Percentiles rank a stretch among this genome's conserved stretches.
These are phyloP conservation scores for Elaphurus davidianus DNA, from an alignment of 2,113 vertebrate species.

Conservation along the genomic window DNA sequence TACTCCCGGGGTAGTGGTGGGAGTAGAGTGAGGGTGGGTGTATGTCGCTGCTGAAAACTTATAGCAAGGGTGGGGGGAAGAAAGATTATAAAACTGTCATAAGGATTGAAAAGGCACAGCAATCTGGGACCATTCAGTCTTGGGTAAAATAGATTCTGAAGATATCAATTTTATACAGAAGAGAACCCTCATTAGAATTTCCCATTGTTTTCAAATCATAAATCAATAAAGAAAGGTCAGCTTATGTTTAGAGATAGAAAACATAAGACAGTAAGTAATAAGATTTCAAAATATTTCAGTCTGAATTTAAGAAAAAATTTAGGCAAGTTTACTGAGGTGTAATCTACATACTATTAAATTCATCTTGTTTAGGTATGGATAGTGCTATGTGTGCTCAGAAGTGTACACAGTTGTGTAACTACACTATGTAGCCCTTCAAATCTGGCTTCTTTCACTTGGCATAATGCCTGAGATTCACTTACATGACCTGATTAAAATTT, in stretches of 20 bases:
- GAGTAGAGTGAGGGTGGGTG: background rate
- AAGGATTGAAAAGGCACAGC: background rate
- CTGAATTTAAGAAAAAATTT: background rate
- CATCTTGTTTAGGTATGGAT: background rate
- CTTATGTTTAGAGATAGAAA: background rate
- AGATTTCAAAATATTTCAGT: background rate
- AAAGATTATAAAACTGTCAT: conserved; percentile 9
- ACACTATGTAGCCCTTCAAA: background rate
- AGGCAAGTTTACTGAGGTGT: background rate
- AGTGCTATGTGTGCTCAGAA: background rate
- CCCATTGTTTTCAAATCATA: conserved; percentile 25
- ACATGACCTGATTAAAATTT: background rate
- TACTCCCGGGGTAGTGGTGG: background rate
- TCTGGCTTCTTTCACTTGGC: background rate
- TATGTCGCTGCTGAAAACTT: background rate
- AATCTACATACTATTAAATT: background rate
- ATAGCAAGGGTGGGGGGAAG: background rate
- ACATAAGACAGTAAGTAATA: background rate
- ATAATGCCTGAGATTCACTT: conserved; percentile 5
- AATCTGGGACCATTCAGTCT: background rate
- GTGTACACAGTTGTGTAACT: background rate
- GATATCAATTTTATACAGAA: background rate
- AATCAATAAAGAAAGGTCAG: conserved; percentile 23
- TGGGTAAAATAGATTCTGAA: background rate
- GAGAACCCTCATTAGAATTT: background rate